Base-by-base conservation (phyloP, 2,113 vertebrate species). In the Odontophorus gujanensis region DNA sequence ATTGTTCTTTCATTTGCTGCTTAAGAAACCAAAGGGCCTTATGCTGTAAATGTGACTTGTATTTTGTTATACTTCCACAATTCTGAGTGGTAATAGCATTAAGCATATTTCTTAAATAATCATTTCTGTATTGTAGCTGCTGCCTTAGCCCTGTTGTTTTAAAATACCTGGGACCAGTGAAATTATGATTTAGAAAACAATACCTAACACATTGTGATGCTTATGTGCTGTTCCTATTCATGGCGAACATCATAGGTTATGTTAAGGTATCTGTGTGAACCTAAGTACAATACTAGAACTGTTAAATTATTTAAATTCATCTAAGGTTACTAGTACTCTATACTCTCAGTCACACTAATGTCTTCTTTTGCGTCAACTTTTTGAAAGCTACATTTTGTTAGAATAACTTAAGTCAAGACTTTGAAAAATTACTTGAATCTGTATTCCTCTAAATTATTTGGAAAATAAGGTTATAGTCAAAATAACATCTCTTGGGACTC, bases 21-120 rank as follows among this genome's bases (percentile, higher is more conserved):
- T 98, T 93, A 94, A 95, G 95, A 97, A 97, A 97, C 98, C 97
- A 97, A 97, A 97, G 96, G 97, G 97, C 98, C 97, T 98, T 98
- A 98, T 93, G 96, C 94, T 98, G 91, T 97, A 97, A 97, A 97
- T 97, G 91, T 97, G 66, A 97, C 93, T 97, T 98, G 95, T 97
- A 96, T 95, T 98, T 97, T 93, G 84, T 97, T 95, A 95, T 92
- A 97, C 90, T 94, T 93, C 90, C 93, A 96, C 51, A 18, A 22
- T 96, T 96, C 94, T 87, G 82, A 94, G 94, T 11, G 1, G 61
- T 96, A 67, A 95, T 74, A 93, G 67, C 63, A 91, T 95, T 93
- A 86, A 97, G 86, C 85, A 11, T 90, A 88, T 90, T 95, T 96
- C 95, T 96, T 90, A 77, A 87, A 93, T 65, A 96, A 95, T 73